Conservation (phyloP, 1,140 invertebrate genomes). For the Megathymus violae region DNA sequence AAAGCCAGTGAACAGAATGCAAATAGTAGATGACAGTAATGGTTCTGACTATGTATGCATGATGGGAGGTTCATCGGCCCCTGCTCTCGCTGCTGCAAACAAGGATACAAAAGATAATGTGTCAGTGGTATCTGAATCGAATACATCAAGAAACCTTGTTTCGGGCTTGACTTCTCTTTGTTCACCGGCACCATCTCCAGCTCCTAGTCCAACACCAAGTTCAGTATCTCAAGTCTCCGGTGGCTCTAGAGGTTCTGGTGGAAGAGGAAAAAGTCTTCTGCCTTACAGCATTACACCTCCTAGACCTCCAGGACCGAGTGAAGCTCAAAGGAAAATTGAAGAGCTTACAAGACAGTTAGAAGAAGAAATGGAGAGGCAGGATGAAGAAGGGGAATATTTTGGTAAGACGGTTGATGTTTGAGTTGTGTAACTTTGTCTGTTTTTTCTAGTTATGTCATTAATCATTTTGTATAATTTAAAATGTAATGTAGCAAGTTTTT, state of each 20-base stretch:
- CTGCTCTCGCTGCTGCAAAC: slow-evolving; percentile 56
- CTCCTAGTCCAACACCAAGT: slow-evolving; percentile 82
- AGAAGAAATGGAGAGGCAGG: slow-evolving; percentile 97
- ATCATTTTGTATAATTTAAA: too few species aligned
- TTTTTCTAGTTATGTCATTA: too few species aligned
- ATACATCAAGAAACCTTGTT: slow-evolving; percentile 66
- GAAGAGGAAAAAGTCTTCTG: slow-evolving; percentile 89
- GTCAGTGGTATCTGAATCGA: slow-evolving; percentile 64
- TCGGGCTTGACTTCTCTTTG: slow-evolving; percentile 67
- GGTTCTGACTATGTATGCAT: slow-evolving; percentile 89
- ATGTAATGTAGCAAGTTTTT: too few species aligned
- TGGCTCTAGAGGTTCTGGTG: slow-evolving; percentile 80
- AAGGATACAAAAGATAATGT: slow-evolving; percentile 58
- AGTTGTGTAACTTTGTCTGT: too few species aligned
- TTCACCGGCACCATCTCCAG: slow-evolving; percentile 75
- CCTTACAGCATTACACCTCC: slow-evolving; percentile 95
- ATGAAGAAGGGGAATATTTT: slow-evolving; percentile 98
- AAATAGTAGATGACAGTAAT: slow-evolving; percentile 85
- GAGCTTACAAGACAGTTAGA: slow-evolving; percentile 95
- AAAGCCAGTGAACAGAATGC: slow-evolving; percentile 66
- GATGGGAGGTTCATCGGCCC: slow-evolving; percentile 84
- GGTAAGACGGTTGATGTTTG: too few species aligned
- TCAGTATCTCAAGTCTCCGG: slow-evolving; percentile 79
- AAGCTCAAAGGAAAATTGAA: slow-evolving; percentile 96
- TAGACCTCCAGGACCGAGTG: slow-evolving; percentile 92